A percentile compares a stretch with the other conserved stretches of the same genome.
Conservation (phyloP, 2,797 vertebrate species). For the Neosalanx taihuensis region DNA sequence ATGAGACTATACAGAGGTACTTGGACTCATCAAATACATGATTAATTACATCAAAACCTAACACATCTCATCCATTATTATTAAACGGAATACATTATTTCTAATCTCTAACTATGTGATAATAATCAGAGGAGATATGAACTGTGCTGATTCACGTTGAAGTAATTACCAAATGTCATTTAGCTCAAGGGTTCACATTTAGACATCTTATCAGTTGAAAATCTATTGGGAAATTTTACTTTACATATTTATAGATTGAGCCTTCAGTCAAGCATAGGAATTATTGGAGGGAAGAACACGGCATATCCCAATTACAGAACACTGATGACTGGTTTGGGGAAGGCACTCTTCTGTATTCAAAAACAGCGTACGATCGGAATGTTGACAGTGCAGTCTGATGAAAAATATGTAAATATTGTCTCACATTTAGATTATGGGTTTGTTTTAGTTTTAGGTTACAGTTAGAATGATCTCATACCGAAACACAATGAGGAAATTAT, state of each 20-base stretch:
- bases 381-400: neutral
- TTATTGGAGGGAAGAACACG: neutral
- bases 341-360: neutral
- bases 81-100: neutral
- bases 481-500: neutral
- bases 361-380: neutral
- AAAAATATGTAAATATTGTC: neutral
- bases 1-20: neutral
- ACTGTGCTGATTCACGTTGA: neutral
- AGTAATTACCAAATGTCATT: slow-evolving; percentile 6
- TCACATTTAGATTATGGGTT: neutral
- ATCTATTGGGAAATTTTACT: slow-evolving; percentile 1
- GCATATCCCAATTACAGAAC: slow-evolving; percentile 1
- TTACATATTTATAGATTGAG: slow-evolving; percentile 5
- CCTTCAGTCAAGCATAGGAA: neutral
- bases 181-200: slow-evolving; percentile 5
- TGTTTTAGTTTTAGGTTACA: neutral
- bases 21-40: neutral
- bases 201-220: neutral
- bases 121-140: slow-evolving; percentile 7
- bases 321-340: neutral
- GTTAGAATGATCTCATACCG: neutral
- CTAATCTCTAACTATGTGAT: neutral
- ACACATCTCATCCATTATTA: neutral
- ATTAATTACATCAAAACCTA: neutral